Evolutionary conservation across 2,113 vertebrate species (phyloP).

Genomic region (Leuciscus idus): DNA sequence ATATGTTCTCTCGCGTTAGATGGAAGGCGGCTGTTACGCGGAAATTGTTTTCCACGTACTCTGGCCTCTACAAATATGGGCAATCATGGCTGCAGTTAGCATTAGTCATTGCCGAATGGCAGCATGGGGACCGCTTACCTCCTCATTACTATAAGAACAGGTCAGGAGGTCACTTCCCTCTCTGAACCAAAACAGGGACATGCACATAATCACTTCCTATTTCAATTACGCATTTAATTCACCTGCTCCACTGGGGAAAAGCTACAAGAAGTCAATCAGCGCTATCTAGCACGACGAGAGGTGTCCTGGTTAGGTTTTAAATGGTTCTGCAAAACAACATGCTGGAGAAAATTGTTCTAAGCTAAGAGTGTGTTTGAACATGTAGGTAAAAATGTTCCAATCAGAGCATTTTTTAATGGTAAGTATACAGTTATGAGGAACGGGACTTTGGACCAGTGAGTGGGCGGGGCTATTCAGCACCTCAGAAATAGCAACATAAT

Average conservation of each 20-base stretch:
- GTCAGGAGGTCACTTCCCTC: conserved; percentile 57
- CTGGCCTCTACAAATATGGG: conserved; percentile 60
- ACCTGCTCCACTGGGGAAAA: neutral
- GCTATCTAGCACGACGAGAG: neutral
- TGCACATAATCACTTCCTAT: neutral
- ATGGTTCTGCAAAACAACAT: neutral
- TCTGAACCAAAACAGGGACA: neutral
- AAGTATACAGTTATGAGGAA: too few relatives aligned
- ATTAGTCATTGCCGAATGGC: conserved; percentile 24
- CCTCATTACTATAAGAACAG: conserved; percentile 35
- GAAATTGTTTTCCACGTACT: conserved; percentile 68
- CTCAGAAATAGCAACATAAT: neutral
- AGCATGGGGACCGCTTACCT: neutral
- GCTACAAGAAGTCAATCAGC: neutral
- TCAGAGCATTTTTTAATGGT: too few relatives aligned
- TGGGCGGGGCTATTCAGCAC: neutral
- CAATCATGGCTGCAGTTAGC: conserved; percentile 56
- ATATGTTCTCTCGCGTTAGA: conserved; percentile 60
- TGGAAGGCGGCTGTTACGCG: conserved; percentile 67
- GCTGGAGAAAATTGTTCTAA: neutral
- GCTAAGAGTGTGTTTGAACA: neutral
- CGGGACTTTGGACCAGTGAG: too few relatives aligned
- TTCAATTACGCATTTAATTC: neutral
- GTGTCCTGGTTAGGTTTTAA: neutral
- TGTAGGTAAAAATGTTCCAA: too few relatives aligned